Evolutionary conservation across 2,113 vertebrate species (phyloP).

Genomic region (Promerops cafer): DNA sequence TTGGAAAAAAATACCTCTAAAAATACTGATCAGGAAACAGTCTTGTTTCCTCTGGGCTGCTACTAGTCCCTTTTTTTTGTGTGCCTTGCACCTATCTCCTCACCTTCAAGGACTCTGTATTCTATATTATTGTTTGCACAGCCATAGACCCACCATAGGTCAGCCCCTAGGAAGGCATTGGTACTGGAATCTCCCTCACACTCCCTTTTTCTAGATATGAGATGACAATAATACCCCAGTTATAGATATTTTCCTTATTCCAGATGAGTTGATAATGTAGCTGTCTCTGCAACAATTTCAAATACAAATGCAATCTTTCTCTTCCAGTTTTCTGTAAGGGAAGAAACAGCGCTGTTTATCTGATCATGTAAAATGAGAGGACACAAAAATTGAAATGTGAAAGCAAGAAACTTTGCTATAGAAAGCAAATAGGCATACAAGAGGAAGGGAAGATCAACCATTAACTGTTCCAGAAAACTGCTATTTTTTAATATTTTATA

Average conservation of each 20-base stretch:
- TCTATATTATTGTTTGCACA: not conserved
- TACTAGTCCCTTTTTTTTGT: not conserved
- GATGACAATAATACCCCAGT: not conserved
- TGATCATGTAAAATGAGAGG: not conserved
- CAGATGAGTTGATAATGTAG: not conserved
- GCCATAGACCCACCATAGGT: not conserved
- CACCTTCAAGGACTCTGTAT: not conserved
- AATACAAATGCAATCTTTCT: not conserved
- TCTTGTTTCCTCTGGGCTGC: not conserved
- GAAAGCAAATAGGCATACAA: not conserved
- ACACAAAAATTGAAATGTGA: not conserved
- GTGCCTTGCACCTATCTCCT: not conserved
- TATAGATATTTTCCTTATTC: not conserved
- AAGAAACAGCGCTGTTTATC: not conserved
- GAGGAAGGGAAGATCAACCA: not conserved
- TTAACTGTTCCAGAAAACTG: not conserved
- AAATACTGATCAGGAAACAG: not conserved
- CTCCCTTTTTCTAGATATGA: not conserved
- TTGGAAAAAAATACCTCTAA: fast-evolving
- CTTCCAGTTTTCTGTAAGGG: not conserved
- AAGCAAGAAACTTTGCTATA: not conserved
- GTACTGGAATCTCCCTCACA: not conserved
- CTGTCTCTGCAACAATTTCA: not conserved
- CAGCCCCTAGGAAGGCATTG: not conserved
- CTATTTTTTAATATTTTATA: not conserved